A percentile compares a stretch with the other conserved stretches of the same genome.
These are phyloP conservation scores for Arion vulgaris DNA, from an alignment of 1,140 invertebrate species.

Conservation along the genomic window DNA sequence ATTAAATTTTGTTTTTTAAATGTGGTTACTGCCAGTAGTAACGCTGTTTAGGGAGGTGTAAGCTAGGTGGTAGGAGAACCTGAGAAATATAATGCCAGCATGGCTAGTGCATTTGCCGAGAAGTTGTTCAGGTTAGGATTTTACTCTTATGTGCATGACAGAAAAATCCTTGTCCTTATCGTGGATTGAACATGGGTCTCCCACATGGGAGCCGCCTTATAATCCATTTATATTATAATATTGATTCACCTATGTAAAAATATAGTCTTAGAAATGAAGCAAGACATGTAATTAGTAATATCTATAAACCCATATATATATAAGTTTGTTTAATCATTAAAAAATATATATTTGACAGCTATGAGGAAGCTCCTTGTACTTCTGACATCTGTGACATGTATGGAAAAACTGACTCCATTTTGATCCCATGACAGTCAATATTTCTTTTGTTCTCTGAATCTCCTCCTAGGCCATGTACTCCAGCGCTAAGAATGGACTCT, in stretches of 20 bases:
- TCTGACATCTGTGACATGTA: conserved; percentile 19
- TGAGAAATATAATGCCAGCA: too few species aligned
- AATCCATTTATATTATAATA: neutral
- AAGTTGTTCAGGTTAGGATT: too few species aligned
- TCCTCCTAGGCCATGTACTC: neutral
- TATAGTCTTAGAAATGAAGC: neutral
- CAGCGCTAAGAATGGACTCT: neutral
- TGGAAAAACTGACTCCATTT: conserved; percentile 31
- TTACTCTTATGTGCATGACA: too few species aligned
- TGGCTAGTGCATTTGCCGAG: too few species aligned
- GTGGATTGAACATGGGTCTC: too few species aligned
- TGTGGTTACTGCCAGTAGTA: too few species aligned
- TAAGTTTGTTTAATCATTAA: neutral
- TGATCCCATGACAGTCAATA: conserved; percentile 6
- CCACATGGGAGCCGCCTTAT: neutral
- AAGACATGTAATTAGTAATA: neutral
- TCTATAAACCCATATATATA: too few species aligned
- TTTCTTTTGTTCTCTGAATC: conserved; percentile 18
- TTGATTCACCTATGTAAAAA: neutral
- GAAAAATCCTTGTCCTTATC: too few species aligned
- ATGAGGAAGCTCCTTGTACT: conserved; percentile 7
- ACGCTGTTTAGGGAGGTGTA: too few species aligned
- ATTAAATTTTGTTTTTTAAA: too few species aligned
- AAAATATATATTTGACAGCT: neutral
- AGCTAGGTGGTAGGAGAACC: too few species aligned